Evolutionary conservation across 1,140 invertebrate genomes (phyloP), one percentile per base, ranked within the genome.

Genomic region (Trachelipus rathkii): DNA sequence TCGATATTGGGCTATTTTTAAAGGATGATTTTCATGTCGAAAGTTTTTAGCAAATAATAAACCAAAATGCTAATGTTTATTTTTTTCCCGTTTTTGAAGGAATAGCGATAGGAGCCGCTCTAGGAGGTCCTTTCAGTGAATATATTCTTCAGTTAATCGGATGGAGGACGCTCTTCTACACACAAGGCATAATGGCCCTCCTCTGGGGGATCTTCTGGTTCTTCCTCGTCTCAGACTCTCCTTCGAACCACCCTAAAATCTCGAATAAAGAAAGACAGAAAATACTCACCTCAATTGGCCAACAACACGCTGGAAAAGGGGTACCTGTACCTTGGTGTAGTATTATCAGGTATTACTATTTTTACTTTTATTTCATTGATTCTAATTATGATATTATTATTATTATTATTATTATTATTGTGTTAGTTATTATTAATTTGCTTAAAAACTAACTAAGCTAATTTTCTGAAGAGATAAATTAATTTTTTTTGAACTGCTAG

Each of bases 131-230:
- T 0, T 43, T 81, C 13, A 76, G 74, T 8, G 79, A 78, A 71
- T 81, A 76, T 74, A 43, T 78, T 15, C 77, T 81, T 50, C 68
- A 46, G 0, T 73, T 77, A 15, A 77, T 81, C 53, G 92, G 92
- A 2, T 95, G 93, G 93, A 89, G 92, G 75, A 92, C 90, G 10
- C 91, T 93, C 13, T 95, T 94, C 86, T 95, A 94, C 83, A 88
- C 92, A 73, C 94, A 92, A 46, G 93, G 93, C 79, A 86, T 86
- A 19, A 86, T 94, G 72, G 92, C 92, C 4, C 82, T 94, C 50
- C 78, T 93, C 66, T 97, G 95, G 95, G 92, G 92, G 44, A 82
- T 92, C 7, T 82, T 90, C 0, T 97, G 95, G 95, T 92, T 94
- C 84, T 84, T 91, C 0, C 86, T 96, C 11, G 89, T 95, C 9